A percentile compares a stretch with the other conserved stretches of the same genome.
Evolutionary conservation across 2,113 vertebrate genomes (phyloP).

Genomic region (Parotia lawesii): DNA sequence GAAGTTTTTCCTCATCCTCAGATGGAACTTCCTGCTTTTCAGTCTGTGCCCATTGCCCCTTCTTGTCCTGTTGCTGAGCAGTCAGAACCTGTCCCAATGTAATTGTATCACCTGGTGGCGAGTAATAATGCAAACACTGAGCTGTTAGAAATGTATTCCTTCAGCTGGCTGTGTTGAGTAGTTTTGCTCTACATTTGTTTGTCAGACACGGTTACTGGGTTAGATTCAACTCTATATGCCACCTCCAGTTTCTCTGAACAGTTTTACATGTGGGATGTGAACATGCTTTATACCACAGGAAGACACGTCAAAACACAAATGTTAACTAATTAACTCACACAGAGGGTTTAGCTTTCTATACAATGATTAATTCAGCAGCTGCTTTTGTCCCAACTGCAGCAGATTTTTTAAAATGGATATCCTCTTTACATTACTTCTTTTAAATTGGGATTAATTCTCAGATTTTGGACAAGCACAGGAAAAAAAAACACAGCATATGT

Average conservation of each 20-base stretch:
- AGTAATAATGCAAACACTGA: neutral
- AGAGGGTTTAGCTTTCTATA: neutral
- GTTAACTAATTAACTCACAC: neutral
- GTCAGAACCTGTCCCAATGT: neutral
- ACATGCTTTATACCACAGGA: neutral
- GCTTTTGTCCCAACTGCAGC: neutral
- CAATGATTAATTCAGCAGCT: neutral
- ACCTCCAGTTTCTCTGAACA: neutral
- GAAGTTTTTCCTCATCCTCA: neutral
- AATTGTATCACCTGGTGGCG: neutral
- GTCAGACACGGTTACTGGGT: neutral
- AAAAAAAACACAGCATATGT: accelerated
- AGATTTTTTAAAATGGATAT: neutral
- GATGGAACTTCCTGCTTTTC: neutral
- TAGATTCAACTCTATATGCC: neutral
- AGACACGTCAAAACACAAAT: neutral
- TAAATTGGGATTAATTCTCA: neutral
- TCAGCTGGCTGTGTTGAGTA: neutral
- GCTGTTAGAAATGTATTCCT: neutral
- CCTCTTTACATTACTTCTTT: neutral
- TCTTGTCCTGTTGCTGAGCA: neutral
- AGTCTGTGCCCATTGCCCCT: neutral
- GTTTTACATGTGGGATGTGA: neutral
- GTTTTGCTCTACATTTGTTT: neutral
- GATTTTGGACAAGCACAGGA: neutral